Conservation (phyloP, 2,888 invertebrate species). For the Parapristionchus giblindavisi region DNA sequence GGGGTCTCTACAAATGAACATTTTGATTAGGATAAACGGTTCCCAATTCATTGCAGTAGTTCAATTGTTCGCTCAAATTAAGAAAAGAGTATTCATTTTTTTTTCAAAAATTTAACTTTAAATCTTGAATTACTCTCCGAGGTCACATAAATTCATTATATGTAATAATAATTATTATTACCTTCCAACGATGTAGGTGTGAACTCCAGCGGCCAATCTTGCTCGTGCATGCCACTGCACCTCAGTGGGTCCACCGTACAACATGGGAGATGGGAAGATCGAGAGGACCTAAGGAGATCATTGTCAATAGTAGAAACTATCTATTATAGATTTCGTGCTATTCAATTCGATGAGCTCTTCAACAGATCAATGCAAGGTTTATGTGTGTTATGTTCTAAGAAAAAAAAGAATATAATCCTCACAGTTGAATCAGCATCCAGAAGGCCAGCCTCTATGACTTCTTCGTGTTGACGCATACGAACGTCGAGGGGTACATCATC, state of each 20-base stretch:
- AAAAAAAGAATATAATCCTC: no score
- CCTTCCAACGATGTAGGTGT: conserved; percentile 93
- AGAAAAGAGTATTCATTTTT: no score
- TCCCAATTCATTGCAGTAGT: no score
- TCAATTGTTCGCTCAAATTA: no score
- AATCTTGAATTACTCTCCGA: no score
- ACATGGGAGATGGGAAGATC: conserved; percentile 99
- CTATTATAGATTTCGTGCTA: not conserved
- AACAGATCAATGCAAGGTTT: no score
- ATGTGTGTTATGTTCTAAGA: not conserved
- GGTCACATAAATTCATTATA: no score
- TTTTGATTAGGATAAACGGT: no score
- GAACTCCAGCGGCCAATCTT: conserved; percentile 93
- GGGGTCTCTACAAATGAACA: conserved; percentile 80
- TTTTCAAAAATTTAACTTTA: no score
- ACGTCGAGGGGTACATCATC: conserved; percentile 85
- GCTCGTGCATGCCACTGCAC: conserved; percentile 75
- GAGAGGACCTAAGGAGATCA: conserved; percentile 83
- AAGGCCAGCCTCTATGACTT: conserved; percentile 74
- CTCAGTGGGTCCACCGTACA: conserved; percentile 99
- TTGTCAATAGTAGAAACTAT: not conserved
- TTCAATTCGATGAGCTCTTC: no score
- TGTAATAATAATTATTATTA: no score
- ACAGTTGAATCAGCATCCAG: conserved; percentile 84
- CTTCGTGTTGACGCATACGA: conserved; percentile 83